A percentile compares a stretch with the other conserved stretches of the same genome.
Evolutionary conservation across 2,888 invertebrate genomes (phyloP).

Genomic region (Macrophya alboannulata): DNA sequence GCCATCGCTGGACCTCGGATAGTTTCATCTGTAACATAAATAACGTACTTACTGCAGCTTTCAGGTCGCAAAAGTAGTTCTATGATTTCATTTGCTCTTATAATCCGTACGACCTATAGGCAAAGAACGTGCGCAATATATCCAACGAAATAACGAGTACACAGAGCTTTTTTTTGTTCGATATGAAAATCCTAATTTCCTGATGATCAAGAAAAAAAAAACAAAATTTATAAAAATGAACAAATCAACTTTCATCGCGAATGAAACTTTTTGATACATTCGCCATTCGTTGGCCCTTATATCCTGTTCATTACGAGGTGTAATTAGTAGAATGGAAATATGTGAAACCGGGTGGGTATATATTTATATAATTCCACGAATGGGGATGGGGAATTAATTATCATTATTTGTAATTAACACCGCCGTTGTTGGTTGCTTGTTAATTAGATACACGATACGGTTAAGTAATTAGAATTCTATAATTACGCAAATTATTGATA

Average conservation of each 20-base stretch:
- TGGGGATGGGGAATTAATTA: not conserved
- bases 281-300: not conserved
- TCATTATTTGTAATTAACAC: not conserved
- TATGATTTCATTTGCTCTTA: not conserved
- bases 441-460: not conserved
- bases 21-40: constrained; percentile 42
- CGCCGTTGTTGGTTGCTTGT: not conserved
- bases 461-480: not conserved
- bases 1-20: constrained; percentile 17
- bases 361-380: not conserved
- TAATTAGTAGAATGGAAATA: not conserved
- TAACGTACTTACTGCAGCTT: constrained; percentile 25
- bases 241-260: not conserved
- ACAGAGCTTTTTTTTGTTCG: not conserved
- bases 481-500: not conserved
- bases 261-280: not conserved
- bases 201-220: not conserved
- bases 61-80: not conserved
- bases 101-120: not conserved
- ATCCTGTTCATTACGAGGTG: not conserved
- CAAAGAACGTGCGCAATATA: not conserved
- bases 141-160: not conserved
- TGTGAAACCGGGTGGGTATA: not conserved
- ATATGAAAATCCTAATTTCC: not conserved
- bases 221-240: not conserved